Percentiles rank a stretch among this genome's conserved stretches.
These are phyloP conservation scores for Latheticus oryzae DNA, from an alignment of 2,888 invertebrate genomes.

Conservation along the genomic window DNA sequence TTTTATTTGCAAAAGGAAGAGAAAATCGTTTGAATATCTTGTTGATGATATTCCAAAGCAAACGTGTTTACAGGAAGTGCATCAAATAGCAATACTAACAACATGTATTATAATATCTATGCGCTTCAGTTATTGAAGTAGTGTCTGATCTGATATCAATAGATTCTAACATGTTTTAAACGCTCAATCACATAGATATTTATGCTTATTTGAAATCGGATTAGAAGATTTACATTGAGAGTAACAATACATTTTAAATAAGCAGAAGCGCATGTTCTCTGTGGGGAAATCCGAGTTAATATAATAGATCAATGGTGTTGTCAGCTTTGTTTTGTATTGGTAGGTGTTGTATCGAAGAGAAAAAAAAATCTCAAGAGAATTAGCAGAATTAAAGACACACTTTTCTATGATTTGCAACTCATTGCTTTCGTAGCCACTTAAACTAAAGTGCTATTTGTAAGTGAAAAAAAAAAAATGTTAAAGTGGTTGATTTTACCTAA, in stretches of 20 bases:
- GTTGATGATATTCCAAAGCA: too few relatives aligned
- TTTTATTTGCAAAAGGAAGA: too few relatives aligned
- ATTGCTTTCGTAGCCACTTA: slow-evolving; percentile 30
- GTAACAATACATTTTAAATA: slow-evolving; percentile 54
- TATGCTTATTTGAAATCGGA: slow-evolving; percentile 39
- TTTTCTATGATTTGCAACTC: slow-evolving; percentile 19
- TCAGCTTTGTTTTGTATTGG: slow-evolving; percentile 52
- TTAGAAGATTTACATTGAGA: slow-evolving; percentile 51
- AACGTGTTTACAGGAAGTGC: too few relatives aligned
- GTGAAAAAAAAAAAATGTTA: slow-evolving; percentile 21
- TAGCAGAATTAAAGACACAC: slow-evolving; percentile 41
- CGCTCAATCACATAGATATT: too few relatives aligned
- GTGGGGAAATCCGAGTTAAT: slow-evolving; percentile 51
- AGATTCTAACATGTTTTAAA: too few relatives aligned
- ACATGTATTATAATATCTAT: too few relatives aligned
- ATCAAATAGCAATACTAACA: too few relatives aligned
- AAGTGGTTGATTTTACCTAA: slow-evolving; percentile 29
- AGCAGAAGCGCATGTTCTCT: slow-evolving; percentile 45
- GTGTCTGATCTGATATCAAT: too few relatives aligned
- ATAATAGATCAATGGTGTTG: slow-evolving; percentile 52
- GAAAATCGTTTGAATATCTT: too few relatives aligned
- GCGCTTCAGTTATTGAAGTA: too few relatives aligned
- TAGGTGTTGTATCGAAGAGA: slow-evolving; percentile 43
- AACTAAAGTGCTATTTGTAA: slow-evolving; percentile 4
- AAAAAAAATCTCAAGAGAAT: slow-evolving; percentile 46